phyloP scores from a whole-genome alignment of 92 coral and sea anemone species.

The Parazoanthus swiftii region DNA sequence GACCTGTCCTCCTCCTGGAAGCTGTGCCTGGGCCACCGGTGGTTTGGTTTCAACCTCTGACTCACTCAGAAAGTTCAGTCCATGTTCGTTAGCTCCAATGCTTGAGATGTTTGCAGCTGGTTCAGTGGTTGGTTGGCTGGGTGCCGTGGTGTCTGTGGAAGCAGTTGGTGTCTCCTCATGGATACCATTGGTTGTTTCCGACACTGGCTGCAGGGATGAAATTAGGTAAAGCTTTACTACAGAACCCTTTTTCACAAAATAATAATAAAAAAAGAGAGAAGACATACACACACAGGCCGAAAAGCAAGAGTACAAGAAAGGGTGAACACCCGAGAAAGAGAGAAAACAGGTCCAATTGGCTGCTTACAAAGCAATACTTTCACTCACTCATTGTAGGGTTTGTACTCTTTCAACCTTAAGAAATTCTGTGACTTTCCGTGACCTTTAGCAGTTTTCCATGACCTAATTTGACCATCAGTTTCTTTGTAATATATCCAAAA shows the following conservation, averaged over 20 bases:
- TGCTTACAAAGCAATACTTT: not conserved
- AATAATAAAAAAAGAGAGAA: too few relatives aligned
- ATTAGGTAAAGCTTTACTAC: not conserved
- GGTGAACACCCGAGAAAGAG: too few relatives aligned
- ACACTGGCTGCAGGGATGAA: constrained; percentile 32
- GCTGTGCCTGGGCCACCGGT: constrained; percentile 51
- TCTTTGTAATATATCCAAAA: too few relatives aligned
- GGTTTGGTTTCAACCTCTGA: constrained; percentile 83
- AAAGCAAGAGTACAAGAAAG: not conserved
- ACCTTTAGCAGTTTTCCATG: too few relatives aligned
- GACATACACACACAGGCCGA: too few relatives aligned
- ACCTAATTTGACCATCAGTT: too few relatives aligned
- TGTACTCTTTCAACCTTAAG: too few relatives aligned
- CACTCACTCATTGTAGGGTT: not conserved
- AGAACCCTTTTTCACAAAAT: not conserved
- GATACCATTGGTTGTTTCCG: constrained; percentile 50
- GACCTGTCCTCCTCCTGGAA: constrained; percentile 30
- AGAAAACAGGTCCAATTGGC: too few relatives aligned
- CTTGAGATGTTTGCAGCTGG: constrained; percentile 55
- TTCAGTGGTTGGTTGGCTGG: constrained; percentile 20
- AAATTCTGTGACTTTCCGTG: too few relatives aligned
- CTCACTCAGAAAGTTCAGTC: constrained; percentile 93
- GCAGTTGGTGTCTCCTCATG: constrained; percentile 24
- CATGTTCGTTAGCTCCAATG: constrained; percentile 90
- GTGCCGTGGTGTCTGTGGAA: not conserved